Base-by-base conservation (phyloP, 2,113 vertebrate genomes). In the Xiphorhynchus elegans region DNA sequence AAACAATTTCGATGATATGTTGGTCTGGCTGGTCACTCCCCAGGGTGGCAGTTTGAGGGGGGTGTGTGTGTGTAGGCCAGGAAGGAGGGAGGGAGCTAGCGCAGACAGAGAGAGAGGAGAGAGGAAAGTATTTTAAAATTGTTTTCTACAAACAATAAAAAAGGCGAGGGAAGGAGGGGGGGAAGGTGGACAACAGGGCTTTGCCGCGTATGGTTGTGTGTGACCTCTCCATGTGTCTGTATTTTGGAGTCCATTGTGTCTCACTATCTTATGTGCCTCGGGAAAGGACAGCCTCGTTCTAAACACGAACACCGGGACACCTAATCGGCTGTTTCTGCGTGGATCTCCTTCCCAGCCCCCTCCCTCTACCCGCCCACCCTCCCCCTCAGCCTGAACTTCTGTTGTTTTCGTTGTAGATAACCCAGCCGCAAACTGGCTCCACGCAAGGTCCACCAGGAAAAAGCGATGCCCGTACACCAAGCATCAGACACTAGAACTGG, bases 401-500 rank as follows among this genome's bases (percentile, higher is more conserved):
- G 68, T 83, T 93, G 66, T 96, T 96, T 96, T 91, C 73, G 69
- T 96, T 97, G 49, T 97, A 99, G 99, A 99, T 98, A 98, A 99
- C 92, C 99, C 99, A 15, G 98, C 98, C 31, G 98, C 99, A 97
- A 99, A 99, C 98, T 99, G 99, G 99, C 98, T 99, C 46, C 99
- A 99, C 37, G 99, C 99, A n/a, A 99, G 99, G 95, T 99, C 99
- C 95, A 99, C 98, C 37, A 97, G 99, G 96, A 99, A 99, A 98
- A 99, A 99, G 94, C 98, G 99, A 39, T 99, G 99, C 26, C 99
- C 99, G 15, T 99, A 99, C 37, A 99, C 99, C 73, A 99, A 99
- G 82, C 98, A 99, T 70, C 99, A 99, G 89, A 99, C 99, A 47
- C 98, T 99, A 95, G 99, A 99, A 97, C 98, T 99, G 98, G 99